Percentiles rank a stretch among this genome's conserved stretches.
phyloP scores from a whole-genome alignment of 2,797 vertebrate genomes.

The Pelodytes ibericus region DNA sequence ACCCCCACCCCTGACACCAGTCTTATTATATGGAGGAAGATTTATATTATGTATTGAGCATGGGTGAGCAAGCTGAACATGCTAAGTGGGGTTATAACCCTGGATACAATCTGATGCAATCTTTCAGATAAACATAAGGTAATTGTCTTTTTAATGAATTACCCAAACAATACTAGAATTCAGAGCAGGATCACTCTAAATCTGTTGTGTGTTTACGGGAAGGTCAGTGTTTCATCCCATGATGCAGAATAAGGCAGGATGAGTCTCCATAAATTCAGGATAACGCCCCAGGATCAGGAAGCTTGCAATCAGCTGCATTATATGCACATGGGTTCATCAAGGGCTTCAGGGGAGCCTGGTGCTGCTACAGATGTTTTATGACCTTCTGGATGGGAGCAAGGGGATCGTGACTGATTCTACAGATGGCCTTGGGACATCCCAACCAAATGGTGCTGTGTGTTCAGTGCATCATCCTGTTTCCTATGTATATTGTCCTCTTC shows the following conservation, averaged over 20 bases:
- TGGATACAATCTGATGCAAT: no score
- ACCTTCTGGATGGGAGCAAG: slow-evolving; percentile 17
- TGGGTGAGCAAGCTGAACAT: no score
- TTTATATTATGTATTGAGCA: no score
- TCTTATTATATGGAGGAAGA: no score
- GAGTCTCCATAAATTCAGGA: slow-evolving; percentile 13
- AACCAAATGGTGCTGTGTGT: slow-evolving; percentile 41
- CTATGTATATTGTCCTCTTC: slow-evolving; percentile 1
- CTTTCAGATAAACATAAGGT: no score
- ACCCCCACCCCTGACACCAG: no score
- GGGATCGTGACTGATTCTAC: no score
- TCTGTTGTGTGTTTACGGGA: no score
- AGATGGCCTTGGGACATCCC: slow-evolving; percentile 24
- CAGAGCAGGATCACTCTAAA: no score
- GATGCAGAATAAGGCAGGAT: slow-evolving; percentile 10
- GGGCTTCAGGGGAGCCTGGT: slow-evolving; percentile 18
- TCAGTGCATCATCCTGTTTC: slow-evolving; percentile 1
- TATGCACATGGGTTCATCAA: slow-evolving; percentile 34
- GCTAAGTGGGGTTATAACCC: no score
- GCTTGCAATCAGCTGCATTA: slow-evolving; percentile 25
- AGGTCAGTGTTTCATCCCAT: slow-evolving; percentile 21
- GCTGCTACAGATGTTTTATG: slow-evolving; percentile 43
- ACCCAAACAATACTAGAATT: no score
- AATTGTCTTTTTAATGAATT: no score
- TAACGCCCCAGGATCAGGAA: slow-evolving; percentile 8